Percentiles rank a stretch among this genome's conserved stretches.
These are phyloP conservation scores for Prietella phreatophila DNA, from an alignment of 2,113 vertebrate species.

Conservation along the genomic window DNA sequence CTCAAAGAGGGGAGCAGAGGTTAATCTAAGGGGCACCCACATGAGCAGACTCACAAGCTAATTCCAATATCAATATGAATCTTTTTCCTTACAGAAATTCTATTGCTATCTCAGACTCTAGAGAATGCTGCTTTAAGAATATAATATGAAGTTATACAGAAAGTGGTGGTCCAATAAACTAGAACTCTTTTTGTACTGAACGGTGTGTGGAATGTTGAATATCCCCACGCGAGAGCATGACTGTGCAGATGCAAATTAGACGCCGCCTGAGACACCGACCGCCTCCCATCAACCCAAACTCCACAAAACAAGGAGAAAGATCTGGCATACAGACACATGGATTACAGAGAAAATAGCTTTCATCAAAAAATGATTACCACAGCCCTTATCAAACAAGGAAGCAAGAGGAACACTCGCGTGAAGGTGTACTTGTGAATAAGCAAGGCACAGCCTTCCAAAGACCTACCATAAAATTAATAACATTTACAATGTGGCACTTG, in stretches of 20 bases:
- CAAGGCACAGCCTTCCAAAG: conserved; percentile 35
- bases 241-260: conserved; percentile 60
- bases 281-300: not conserved
- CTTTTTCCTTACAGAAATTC: conserved; percentile 48
- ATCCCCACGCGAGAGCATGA: conserved; percentile 48
- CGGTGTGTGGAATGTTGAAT: conserved; percentile 13
- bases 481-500: not conserved
- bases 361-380: conserved; percentile 60
- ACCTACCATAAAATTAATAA: conserved; percentile 19
- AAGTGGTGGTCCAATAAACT: not conserved
- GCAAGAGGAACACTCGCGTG: conserved; percentile 55
- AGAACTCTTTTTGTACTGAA: not conserved
- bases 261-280: conserved; percentile 46
- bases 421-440: conserved; percentile 61
- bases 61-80: conserved; percentile 52
- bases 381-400: conserved; percentile 58
- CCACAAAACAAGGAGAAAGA: conserved; percentile 52
- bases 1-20: conserved; percentile 61
- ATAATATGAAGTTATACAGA: conserved; percentile 3
- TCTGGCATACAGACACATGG: conserved; percentile 56
- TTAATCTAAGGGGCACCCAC: conserved; percentile 65
- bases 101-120: conserved; percentile 49
- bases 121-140: not conserved
- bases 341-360: conserved; percentile 63
- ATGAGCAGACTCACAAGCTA: conserved; percentile 64